Percentiles rank a stretch among this genome's conserved stretches.
Conservation (phyloP, 2,888 invertebrate species). For the Anodontia alba region DNA sequence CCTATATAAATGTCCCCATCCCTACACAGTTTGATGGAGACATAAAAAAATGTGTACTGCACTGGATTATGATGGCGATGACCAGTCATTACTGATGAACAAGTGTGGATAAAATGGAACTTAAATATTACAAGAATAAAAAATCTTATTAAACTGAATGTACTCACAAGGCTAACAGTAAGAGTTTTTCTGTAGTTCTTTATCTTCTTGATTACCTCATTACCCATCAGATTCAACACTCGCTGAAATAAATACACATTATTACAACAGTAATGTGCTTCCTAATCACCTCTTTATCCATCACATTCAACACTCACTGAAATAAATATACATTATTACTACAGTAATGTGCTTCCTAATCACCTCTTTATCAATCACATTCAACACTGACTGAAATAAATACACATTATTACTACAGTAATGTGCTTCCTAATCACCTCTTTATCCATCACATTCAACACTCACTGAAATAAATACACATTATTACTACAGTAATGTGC, state of each 20-base stretch:
- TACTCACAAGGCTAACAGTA: conserved; percentile 80
- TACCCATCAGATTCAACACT: conserved; percentile 94
- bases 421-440: conserved; percentile 92
- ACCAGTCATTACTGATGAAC: too few species aligned
- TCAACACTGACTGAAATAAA: conserved; percentile 89
- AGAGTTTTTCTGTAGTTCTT: conserved; percentile 90
- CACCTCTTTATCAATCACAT: conserved; percentile 95
- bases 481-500: neutral
- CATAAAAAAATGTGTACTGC: too few species aligned
- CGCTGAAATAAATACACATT: conserved; percentile 83
- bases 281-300: conserved; percentile 95
- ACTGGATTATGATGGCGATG: too few species aligned
- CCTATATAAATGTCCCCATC: too few species aligned
- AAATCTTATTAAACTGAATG: too few species aligned
- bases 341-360: conserved; percentile 89
- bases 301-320: conserved; percentile 91
- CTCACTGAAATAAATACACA: conserved; percentile 86
- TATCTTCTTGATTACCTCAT: conserved; percentile 93
- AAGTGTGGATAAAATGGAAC: too few species aligned
- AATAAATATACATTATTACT: conserved; percentile 60
- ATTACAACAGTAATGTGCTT: conserved; percentile 83
- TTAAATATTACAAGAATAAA: too few species aligned
- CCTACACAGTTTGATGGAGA: too few species aligned
- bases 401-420: conserved; percentile 22
- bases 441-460: conserved; percentile 94